Evolutionary conservation across 2,113 vertebrate species (phyloP).

Genomic region (Hystrix cristata): DNA sequence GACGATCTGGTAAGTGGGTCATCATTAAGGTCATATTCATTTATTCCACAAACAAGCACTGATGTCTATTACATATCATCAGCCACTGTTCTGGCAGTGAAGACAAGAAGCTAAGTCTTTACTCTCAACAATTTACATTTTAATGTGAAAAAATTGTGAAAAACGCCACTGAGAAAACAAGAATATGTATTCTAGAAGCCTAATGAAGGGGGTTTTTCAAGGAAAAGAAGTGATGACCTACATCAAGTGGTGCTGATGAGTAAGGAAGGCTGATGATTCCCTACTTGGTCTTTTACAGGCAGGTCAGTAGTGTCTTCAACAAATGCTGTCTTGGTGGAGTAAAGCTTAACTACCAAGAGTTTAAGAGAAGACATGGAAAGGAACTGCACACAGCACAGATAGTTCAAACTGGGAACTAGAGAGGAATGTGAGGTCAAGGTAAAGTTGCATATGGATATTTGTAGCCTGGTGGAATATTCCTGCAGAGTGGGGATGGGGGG

Average conservation of each 20-base stretch:
- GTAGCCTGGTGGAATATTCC: not conserved
- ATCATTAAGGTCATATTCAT: not conserved
- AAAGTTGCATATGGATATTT: not conserved
- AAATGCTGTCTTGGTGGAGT: not conserved
- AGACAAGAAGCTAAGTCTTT: conserved; percentile 21
- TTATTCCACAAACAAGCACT: not conserved
- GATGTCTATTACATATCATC: not conserved
- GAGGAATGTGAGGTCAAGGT: not conserved
- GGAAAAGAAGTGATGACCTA: not conserved
- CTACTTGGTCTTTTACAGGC: not conserved
- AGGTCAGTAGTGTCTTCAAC: not conserved
- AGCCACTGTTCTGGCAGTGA: not conserved
- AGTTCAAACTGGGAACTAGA: not conserved
- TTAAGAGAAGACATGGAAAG: conserved; percentile 5
- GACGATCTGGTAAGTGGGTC: not conserved
- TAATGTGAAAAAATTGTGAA: not conserved
- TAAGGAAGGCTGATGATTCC: not conserved
- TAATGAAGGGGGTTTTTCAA: not conserved
- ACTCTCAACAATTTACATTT: conserved; percentile 25
- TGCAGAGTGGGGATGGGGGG: not conserved
- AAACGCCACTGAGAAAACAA: conserved; percentile 34
- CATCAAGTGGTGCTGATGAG: not conserved
- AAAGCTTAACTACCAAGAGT: not conserved
- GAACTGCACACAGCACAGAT: not conserved
- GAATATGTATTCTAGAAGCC: not conserved